Conservation (phyloP, 92 coral and sea anemone species). For the Nematostella vectensis region DNA sequence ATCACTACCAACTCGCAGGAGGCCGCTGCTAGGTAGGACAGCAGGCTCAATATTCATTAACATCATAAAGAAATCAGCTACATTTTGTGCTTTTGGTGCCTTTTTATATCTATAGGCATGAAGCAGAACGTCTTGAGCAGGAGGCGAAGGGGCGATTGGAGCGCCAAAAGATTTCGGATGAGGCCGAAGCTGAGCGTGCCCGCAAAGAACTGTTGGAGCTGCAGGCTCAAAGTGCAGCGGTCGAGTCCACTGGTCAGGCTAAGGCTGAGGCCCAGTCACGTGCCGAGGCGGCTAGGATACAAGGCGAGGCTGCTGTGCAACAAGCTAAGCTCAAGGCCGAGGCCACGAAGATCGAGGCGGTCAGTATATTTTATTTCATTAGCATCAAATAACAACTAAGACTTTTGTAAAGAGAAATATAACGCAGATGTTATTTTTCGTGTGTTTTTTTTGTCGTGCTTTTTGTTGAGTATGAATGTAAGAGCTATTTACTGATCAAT, state of each 20-base stretch:
- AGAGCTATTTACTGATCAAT: no score
- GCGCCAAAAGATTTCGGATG: slow-evolving; percentile 92
- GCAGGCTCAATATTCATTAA: no score
- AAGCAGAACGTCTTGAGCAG: slow-evolving; percentile 94
- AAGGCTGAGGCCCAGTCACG: slow-evolving; percentile 99
- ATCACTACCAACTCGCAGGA: slow-evolving; percentile 98
- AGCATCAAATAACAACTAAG: no score
- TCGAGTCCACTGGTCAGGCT: slow-evolving; percentile 98
- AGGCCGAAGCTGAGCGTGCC: slow-evolving; percentile 94
- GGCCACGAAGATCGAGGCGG: slow-evolving; percentile 87
- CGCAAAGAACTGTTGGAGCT: slow-evolving; percentile 84
- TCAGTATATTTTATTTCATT: slow-evolving; percentile 31
- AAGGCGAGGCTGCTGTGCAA: slow-evolving; percentile 90
- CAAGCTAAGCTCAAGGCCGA: slow-evolving; percentile 94
- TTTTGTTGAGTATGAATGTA: no score
- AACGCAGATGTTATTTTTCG: no score
- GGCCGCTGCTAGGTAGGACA: slow-evolving; percentile 95
- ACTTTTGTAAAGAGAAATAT: no score
- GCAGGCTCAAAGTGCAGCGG: slow-evolving; percentile 99
- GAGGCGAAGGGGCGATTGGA: slow-evolving; percentile 97
- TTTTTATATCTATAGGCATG: no score
- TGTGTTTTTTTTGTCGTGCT: no score
- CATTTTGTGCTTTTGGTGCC: no score
- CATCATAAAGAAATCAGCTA: no score
- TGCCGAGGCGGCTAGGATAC: slow-evolving; percentile 97